Base-by-base conservation (phyloP, 1,140 invertebrate species). In the Penaeus vannamei region DNA sequence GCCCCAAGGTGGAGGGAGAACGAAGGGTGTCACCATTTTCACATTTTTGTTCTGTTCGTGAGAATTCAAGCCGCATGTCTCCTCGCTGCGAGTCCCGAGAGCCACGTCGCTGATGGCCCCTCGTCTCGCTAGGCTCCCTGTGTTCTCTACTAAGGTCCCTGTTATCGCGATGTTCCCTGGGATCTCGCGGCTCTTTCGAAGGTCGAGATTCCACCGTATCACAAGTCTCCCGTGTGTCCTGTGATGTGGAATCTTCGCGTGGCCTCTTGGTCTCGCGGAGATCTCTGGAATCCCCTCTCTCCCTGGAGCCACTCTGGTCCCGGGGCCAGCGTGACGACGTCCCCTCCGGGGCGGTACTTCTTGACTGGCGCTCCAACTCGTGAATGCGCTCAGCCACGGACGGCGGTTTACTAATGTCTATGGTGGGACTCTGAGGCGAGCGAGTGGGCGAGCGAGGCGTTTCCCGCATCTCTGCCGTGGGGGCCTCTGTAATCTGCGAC, bases 381-480 rank as follows among this genome's bases (percentile, higher is more conserved):
- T 94, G 95, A 85, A 97, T 96, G 84, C 96, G 93, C 91, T 97
- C 96, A 19, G 96, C 96, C 12, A 97, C 96, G 2, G 96, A 96
- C 62, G 92, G 92, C 17, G 92, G 92, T 77, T 93, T 92, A 94
- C 93, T 90, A 93, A 93, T 46, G 93, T 93, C 90, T 93, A 93
- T 90, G 20, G 92, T 94, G 17, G 94, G 92, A 42, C 94, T 93
- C 84, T 90, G 79, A 76, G 93, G 89, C 76, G 91, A 89, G 46
- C 90, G 83, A 59, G 76, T 85, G 59, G 90, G 46, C 29, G 87
- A 90, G 66, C 84, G 36, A 32, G 87, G 86, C n/a, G 89, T 90
- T 69, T 91, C 91, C 59, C 90, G 69, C 83, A 87, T 86, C 62
- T 91, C 91, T 29, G 91, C 91, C 42, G 82, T 72, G 4, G 91